Percentiles rank a stretch among this genome's conserved stretches.
Evolutionary conservation across 1,140 invertebrate species (phyloP).

Genomic region (Ips nitidus): DNA sequence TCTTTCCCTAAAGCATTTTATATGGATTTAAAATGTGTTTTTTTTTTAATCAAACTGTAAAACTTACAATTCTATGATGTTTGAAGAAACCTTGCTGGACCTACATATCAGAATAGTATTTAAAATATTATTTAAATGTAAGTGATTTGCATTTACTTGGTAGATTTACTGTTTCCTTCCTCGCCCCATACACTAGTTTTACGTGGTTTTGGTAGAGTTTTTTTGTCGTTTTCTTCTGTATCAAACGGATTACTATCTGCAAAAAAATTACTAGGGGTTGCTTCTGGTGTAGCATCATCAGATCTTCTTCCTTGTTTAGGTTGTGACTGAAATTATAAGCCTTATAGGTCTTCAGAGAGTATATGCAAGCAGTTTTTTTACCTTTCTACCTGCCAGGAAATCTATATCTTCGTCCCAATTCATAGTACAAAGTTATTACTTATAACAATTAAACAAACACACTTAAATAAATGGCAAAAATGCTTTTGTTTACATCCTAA

Average conservation of each 20-base stretch:
- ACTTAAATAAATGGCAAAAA: too few relatives aligned
- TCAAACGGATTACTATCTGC: slow-evolving; percentile 25
- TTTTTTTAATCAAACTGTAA: neutral
- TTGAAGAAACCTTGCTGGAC: slow-evolving; percentile 34
- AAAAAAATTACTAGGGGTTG: slow-evolving; percentile 23
- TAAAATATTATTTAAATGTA: slow-evolving; percentile 7
- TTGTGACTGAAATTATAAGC: slow-evolving; percentile 33
- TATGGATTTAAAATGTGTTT: neutral
- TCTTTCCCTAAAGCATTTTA: slow-evolving; percentile 41
- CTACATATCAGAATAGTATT: slow-evolving; percentile 32
- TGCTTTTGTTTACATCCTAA: too few relatives aligned
- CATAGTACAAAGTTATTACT: slow-evolving; percentile 25
- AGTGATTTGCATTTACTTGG: slow-evolving; percentile 34
- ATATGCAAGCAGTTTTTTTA: slow-evolving; percentile 13
- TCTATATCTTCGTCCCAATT: slow-evolving; percentile 48
- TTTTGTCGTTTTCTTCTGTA: slow-evolving; percentile 33
- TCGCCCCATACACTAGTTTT: slow-evolving; percentile 49
- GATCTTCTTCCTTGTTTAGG: slow-evolving; percentile 46
- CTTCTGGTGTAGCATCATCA: slow-evolving; percentile 30
- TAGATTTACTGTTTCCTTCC: slow-evolving; percentile 46
- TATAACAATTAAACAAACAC: too few relatives aligned
- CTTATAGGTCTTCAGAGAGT: neutral
- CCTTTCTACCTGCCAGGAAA: slow-evolving; percentile 43
- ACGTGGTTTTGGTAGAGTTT: slow-evolving; percentile 37
- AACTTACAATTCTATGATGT: slow-evolving; percentile 47